A percentile compares a stretch with the other conserved stretches of the same genome.
Conservation (phyloP, 2,888 invertebrate species). For the Noctua janthina region DNA sequence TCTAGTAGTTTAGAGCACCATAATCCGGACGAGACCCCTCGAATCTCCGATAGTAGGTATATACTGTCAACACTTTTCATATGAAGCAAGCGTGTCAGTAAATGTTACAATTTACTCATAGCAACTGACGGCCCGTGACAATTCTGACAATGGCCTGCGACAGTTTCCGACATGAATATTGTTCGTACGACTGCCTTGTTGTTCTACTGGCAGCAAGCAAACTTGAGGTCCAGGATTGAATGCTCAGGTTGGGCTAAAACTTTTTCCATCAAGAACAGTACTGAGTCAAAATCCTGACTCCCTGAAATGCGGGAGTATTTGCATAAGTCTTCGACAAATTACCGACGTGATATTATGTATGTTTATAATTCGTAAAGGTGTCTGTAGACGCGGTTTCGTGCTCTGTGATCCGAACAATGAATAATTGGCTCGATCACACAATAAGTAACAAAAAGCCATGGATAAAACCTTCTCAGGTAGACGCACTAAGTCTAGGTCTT, state of each 20-base stretch:
- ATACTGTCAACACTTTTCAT: not conserved
- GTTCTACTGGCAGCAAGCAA: not conserved
- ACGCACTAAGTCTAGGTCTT: slow-evolving; percentile 58
- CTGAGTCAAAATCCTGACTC: not conserved
- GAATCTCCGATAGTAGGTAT: not conserved
- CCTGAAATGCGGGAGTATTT: not conserved
- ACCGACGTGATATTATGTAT: not conserved
- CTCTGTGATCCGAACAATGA: slow-evolving; percentile 35
- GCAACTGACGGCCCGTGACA: not conserved
- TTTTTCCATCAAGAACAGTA: not conserved
- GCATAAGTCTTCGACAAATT: not conserved
- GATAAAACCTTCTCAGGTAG: slow-evolving; percentile 34
- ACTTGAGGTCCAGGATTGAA: no score
- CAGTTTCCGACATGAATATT: not conserved
- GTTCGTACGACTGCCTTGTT: not conserved
- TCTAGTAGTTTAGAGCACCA: not conserved
- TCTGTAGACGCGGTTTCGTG: not conserved
- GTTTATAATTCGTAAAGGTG: not conserved
- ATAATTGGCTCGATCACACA: slow-evolving; percentile 16
- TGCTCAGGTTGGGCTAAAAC: not conserved
- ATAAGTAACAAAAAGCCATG: slow-evolving; percentile 48
- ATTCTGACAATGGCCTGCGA: not conserved
- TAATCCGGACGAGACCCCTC: not conserved
- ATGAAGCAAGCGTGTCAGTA: not conserved
- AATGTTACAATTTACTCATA: not conserved